Conservation (phyloP, 2,888 invertebrate species). For the Ormia ochracea region DNA sequence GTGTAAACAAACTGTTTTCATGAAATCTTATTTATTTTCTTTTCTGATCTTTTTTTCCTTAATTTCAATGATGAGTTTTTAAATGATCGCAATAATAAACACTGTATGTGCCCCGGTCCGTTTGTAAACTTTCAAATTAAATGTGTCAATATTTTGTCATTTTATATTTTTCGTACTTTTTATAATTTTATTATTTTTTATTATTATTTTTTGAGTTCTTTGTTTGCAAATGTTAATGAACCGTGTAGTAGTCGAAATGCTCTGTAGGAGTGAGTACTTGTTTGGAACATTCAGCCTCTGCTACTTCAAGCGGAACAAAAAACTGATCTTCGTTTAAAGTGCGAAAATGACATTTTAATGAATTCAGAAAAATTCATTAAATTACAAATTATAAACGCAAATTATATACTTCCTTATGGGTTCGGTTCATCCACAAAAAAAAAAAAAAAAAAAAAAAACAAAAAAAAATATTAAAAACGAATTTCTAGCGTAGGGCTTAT, state of each 20-base stretch:
- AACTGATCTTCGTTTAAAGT: conserved; percentile 13
- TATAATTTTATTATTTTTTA: background rate
- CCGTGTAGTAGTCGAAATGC: conserved; percentile 31
- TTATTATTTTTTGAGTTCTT: conserved; percentile 5
- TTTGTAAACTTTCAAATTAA: conserved; percentile 52
- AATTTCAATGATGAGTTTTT: conserved; percentile 30
- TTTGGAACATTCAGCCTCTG: background rate
- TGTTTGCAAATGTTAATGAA: conserved; percentile 59
- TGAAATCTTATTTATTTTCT: conserved; percentile 14
- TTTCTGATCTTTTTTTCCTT: no score
- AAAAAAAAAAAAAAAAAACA: no score
- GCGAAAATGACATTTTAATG: conserved; percentile 47
- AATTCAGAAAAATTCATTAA: conserved; percentile 21
- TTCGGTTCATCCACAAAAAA: background rate
- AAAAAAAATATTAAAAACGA: no score
- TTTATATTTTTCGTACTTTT: conserved; percentile 22
- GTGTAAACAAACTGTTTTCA: conserved; percentile 5
- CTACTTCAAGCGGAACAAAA: background rate
- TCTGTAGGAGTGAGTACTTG: background rate
- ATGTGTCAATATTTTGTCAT: conserved; percentile 55
- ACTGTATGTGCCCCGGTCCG: background rate
- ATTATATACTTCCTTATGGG: no score
- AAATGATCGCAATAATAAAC: background rate
- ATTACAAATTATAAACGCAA: background rate
- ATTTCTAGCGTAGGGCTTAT: no score